These are phyloP conservation scores for Papilio demoleus DNA, from an alignment of 2,888 invertebrate genomes.

Conservation along the genomic window DNA sequence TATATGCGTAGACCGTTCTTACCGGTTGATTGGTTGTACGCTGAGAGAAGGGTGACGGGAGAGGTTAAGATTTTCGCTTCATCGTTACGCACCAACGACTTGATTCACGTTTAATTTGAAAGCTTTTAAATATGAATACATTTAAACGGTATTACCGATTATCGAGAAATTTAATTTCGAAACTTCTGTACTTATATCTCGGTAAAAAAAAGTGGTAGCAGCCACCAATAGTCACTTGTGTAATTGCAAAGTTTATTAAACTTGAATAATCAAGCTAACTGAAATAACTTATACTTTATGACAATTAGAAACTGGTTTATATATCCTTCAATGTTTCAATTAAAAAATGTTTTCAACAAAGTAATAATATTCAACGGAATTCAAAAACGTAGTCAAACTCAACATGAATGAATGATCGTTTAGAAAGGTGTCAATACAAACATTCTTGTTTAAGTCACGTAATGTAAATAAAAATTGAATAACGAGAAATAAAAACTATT, in stretches of 20 bases:
- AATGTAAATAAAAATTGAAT: slow-evolving; percentile 25
- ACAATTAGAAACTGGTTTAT: too few relatives aligned
- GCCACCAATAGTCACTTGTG: too few relatives aligned
- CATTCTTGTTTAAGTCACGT: slow-evolving; percentile 16
- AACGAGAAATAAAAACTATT: neutral
- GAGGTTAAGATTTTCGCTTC: slow-evolving; percentile 69
- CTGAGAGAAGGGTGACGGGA: slow-evolving; percentile 59
- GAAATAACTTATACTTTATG: too few relatives aligned
- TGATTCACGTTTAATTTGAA: slow-evolving; percentile 64
- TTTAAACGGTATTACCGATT: neutral
- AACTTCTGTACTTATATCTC: too few relatives aligned
- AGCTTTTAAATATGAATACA: slow-evolving; percentile 46
- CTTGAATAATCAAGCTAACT: too few relatives aligned
- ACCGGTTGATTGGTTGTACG: slow-evolving; percentile 72
- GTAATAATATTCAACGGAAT: neutral
- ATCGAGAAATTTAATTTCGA: too few relatives aligned
- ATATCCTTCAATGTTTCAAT: too few relatives aligned
- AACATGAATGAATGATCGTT: slow-evolving; percentile 2
- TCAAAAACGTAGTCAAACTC: neutral
- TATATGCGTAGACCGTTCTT: slow-evolving; percentile 67
- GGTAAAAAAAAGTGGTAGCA: too few relatives aligned
- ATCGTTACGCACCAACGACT: slow-evolving; percentile 69
- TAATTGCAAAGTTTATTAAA: too few relatives aligned
- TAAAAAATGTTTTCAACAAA: too few relatives aligned
- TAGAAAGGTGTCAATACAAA: slow-evolving; percentile 28